phyloP scores from a whole-genome alignment of 1,140 invertebrate species.

The Harlomillsia oculata region DNA sequence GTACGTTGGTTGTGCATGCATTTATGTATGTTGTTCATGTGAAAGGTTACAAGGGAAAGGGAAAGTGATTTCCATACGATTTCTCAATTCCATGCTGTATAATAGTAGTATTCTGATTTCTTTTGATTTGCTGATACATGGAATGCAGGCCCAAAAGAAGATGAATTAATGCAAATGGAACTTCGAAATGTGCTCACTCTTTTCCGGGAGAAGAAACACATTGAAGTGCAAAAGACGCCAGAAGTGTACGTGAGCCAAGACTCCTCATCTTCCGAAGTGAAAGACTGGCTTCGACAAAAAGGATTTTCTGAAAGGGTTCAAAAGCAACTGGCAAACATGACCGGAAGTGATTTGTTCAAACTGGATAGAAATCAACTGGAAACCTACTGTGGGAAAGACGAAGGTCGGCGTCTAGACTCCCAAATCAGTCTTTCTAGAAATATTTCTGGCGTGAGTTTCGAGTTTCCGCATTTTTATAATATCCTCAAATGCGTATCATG shows the following conservation, averaged over 20 bases:
- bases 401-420: constrained; percentile 61
- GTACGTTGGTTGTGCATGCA: too few species aligned
- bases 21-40: too few species aligned
- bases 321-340: constrained; percentile 53
- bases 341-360: constrained; percentile 59
- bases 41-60: too few species aligned
- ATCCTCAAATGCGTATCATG: too few species aligned
- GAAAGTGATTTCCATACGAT: too few species aligned
- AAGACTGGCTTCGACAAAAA: constrained; percentile 63
- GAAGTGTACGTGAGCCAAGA: constrained; percentile 59
- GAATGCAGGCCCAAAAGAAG: too few species aligned
- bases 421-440: constrained; percentile 66
- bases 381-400: constrained; percentile 54
- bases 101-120: neutral
- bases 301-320: constrained; percentile 57
- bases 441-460: constrained; percentile 57
- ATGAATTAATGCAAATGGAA: constrained; percentile 56
- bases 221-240: constrained; percentile 57
- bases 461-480: neutral
- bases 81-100: neutral
- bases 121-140: neutral
- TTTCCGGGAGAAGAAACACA: constrained; percentile 48
- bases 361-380: constrained; percentile 55
- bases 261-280: constrained; percentile 56
- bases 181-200: constrained; percentile 53